Evolutionary conservation across 2,888 invertebrate genomes (phyloP).

Genomic region (Epirrhoe tristata): DNA sequence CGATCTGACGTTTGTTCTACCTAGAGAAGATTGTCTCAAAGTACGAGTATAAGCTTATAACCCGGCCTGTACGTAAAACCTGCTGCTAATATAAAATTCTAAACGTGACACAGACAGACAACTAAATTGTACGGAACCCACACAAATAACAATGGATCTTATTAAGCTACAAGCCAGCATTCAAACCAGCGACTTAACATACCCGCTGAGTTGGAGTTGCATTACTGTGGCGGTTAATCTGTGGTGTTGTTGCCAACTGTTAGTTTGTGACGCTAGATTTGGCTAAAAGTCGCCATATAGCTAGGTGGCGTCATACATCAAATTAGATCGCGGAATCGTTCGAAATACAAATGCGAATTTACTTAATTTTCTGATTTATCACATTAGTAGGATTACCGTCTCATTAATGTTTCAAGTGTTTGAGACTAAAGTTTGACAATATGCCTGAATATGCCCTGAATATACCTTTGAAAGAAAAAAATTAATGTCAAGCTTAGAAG

Average conservation of each 20-base stretch:
- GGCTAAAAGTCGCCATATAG: neutral
- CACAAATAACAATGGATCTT: constrained; percentile 40
- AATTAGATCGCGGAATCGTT: too few species aligned
- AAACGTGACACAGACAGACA: constrained; percentile 33
- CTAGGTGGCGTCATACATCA: too few species aligned
- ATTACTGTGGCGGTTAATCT: constrained; percentile 22
- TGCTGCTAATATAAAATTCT: constrained; percentile 33
- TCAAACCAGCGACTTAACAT: constrained; percentile 36
- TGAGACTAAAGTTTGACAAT: too few species aligned
- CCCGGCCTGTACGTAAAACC: constrained; percentile 10
- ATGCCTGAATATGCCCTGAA: too few species aligned
- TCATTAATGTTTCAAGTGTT: too few species aligned
- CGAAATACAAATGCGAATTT: too few species aligned
- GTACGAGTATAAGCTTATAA: neutral
- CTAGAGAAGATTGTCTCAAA: too few species aligned
- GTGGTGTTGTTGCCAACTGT: constrained; percentile 27
- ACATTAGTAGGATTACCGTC: too few species aligned
- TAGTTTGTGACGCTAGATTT: constrained; percentile 11
- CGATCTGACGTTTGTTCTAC: too few species aligned
- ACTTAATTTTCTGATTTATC: too few species aligned
- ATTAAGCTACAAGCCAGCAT: constrained; percentile 38
- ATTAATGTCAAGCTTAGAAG: too few species aligned
- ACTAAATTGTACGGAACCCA: constrained; percentile 39
- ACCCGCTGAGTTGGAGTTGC: constrained; percentile 29
- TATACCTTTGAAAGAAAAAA: too few species aligned